Evolutionary conservation across 2,888 invertebrate genomes (phyloP).

Genomic region (Drosophila pseudotakahashii): DNA sequence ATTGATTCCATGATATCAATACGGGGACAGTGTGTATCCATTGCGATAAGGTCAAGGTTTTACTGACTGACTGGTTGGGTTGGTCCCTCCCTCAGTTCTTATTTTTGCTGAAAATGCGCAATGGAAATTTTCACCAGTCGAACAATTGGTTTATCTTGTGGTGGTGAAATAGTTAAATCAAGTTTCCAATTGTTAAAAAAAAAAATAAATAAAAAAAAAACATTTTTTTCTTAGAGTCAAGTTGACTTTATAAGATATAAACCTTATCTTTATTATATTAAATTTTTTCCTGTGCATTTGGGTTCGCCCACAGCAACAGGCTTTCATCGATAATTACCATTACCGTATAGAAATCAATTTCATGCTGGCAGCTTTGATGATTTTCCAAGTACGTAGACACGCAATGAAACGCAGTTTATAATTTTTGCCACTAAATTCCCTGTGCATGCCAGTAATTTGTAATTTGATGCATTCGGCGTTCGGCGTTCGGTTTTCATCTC

Average conservation of each 20-base stretch:
- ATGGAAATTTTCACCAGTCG: background rate
- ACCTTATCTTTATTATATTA: no score
- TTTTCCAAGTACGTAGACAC: slow-evolving; percentile 18
- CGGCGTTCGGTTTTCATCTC: slow-evolving; percentile 49
- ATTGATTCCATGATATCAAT: slow-evolving; percentile 59
- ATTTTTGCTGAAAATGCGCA: slow-evolving; percentile 16
- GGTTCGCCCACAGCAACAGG: slow-evolving; percentile 12
- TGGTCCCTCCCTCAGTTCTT: background rate
- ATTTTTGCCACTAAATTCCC: slow-evolving; percentile 32
- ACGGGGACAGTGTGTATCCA: slow-evolving; percentile 1
- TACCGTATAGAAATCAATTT: slow-evolving; percentile 31
- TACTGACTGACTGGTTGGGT: background rate
- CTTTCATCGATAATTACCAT: slow-evolving; percentile 31
- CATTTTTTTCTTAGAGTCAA: no score
- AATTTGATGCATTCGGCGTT: slow-evolving; percentile 65
- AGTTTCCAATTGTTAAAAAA: no score
- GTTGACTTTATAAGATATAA: no score
- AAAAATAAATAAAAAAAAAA: no score
- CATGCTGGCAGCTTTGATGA: slow-evolving; percentile 19
- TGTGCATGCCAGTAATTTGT: slow-evolving; percentile 53
- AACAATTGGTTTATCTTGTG: background rate
- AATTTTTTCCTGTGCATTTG: slow-evolving; percentile 7
- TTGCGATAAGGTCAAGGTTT: slow-evolving; percentile 37
- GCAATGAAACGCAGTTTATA: slow-evolving; percentile 44
- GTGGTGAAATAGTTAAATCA: background rate